Base-by-base conservation (phyloP, 1,140 invertebrate genomes). In the Zaprionus africanus region DNA sequence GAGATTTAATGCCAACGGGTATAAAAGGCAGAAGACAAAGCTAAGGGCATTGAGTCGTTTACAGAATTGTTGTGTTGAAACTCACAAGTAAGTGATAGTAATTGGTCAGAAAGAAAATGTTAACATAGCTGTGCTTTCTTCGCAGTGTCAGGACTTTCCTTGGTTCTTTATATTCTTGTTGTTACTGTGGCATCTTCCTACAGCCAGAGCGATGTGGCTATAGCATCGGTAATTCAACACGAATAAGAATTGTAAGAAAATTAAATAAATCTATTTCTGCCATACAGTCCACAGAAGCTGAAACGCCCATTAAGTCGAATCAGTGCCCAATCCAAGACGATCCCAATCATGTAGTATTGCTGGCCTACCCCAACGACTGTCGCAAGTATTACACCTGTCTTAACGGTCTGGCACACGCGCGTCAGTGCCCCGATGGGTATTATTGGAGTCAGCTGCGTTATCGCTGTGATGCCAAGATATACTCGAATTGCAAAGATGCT, bases 401-500 rank as follows among this genome's bases (percentile, higher is more conserved):
- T 0, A 70, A 54, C 4, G 82, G 82, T 1, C 24, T 54, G 11
- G 72, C 49, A 17, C 49, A 46, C 26, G 36, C 26, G 0, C 19
- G 34, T n/a, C 75, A 69, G 41, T 91, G 90, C 61, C 90, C 90
- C 12, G 15, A 53, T 0, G 76, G 79, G 24, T 67, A 64, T 5
- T 90, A 62, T 53, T 91, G 88, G 88, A 88, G 82, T 51, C 66
- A 60, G n/a, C 7, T 72, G 0, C 61, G 34, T 7, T 79, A 86
- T 36, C 77, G 81, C 6, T 91, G 90, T 53, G 88, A 85, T 57
- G 57, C 26, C 41, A 73, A n/a, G 17, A 43, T 71, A 63, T 79
- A 54, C 28, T 77, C 81, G 7, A 72, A 26, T 12, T 90, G 85
- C 58, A 19, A 46, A 0, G 17, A 34, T 13, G 6, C 12, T 12